Evolutionary conservation across 2,888 invertebrate species (phyloP).

Genomic region (Tenthredo scrophulariae): DNA sequence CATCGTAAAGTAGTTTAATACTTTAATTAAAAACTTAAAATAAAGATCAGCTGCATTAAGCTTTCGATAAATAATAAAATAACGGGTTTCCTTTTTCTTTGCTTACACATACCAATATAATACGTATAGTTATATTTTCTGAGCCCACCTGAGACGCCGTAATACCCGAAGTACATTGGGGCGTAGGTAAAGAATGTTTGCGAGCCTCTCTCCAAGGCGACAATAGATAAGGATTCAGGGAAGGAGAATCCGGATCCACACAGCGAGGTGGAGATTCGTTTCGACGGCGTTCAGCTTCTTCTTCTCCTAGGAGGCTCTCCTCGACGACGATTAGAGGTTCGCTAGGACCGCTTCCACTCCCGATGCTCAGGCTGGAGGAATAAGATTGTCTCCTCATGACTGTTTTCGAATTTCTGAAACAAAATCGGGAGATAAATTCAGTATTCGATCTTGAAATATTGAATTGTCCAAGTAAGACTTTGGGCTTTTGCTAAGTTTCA

Average conservation of each 20-base stretch:
- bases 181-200: slow-evolving; percentile 91
- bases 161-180: slow-evolving; percentile 91
- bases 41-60: neutral
- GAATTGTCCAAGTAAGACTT: neutral
- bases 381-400: slow-evolving; percentile 73
- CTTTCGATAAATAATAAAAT: neutral
- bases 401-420: slow-evolving; percentile 44
- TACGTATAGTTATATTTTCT: neutral
- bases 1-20: neutral
- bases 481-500: neutral
- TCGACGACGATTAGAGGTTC: slow-evolving; percentile 92
- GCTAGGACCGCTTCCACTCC: slow-evolving; percentile 75
- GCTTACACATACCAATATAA: neutral
- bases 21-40: neutral
- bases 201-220: slow-evolving; percentile 90
- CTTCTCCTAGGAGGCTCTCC: slow-evolving; percentile 86
- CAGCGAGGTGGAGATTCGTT: slow-evolving; percentile 82
- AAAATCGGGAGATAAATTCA: neutral
- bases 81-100: neutral
- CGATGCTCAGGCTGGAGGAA: slow-evolving; percentile 63
- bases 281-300: slow-evolving; percentile 80
- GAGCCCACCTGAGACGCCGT: slow-evolving; percentile 87
- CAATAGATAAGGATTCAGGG: slow-evolving; percentile 87
- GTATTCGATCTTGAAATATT: neutral
- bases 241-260: slow-evolving; percentile 88